Conservation (phyloP, 2,113 vertebrate genomes). For the Eonycteris spelaea region DNA sequence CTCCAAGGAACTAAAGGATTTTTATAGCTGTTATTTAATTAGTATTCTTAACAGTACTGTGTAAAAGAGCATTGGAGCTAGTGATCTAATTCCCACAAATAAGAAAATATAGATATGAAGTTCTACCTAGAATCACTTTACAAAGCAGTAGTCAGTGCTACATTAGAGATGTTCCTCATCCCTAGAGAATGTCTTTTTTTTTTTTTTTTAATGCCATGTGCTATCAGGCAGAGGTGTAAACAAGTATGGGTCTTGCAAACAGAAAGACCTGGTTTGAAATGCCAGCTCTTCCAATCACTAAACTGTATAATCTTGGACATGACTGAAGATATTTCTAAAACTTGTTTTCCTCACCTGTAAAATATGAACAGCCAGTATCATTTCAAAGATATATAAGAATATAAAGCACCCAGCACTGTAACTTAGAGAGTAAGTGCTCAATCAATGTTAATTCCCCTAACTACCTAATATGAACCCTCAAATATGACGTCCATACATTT, state of each 20-base stretch:
- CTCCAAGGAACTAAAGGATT: neutral
- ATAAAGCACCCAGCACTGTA: neutral
- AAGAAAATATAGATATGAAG: neutral
- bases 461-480: neutral
- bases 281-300: neutral
- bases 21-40: neutral
- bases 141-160: neutral
- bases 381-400: neutral
- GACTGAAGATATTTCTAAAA: neutral
- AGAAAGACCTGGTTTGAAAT: neutral
- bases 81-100: neutral
- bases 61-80: neutral
- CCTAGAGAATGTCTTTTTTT: neutral
- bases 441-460: neutral
- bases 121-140: neutral
- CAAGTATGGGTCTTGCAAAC: neutral
- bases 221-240: no score
- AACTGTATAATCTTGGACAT: neutral
- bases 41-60: neutral
- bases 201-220: neutral
- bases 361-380: neutral
- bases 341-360: neutral
- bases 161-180: accelerated
- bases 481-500: neutral
- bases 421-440: neutral